These are phyloP conservation scores for Manis pentadactyla DNA, from an alignment of 2,797 vertebrate genomes.

Conservation along the genomic window DNA sequence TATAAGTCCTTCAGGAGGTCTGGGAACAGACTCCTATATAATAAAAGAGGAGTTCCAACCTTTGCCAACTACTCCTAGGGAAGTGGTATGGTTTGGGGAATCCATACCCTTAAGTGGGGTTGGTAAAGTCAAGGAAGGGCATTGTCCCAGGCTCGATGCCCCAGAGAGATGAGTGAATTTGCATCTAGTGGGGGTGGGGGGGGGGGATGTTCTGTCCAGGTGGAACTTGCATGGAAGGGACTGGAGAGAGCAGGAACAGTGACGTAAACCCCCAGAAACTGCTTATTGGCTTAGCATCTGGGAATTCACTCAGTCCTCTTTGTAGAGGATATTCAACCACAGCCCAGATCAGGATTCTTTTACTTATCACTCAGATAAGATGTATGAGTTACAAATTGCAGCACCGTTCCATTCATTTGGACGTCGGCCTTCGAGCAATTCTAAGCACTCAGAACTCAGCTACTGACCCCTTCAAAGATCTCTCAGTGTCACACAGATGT, in stretches of 20 bases:
- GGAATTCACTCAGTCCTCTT: not conserved
- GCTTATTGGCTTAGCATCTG: slow-evolving; percentile 4
- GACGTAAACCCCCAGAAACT: not conserved
- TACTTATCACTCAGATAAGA: not conserved
- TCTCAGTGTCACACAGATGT: not conserved
- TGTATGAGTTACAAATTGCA: not conserved
- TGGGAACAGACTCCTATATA: not conserved
- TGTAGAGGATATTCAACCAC: not conserved
- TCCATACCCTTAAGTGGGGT: not conserved
- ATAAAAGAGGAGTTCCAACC: slow-evolving; percentile 1
- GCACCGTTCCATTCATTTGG: not conserved
- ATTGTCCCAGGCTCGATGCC: not conserved
- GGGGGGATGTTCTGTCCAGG: not conserved
- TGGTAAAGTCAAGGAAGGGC: not conserved
- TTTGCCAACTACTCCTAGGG: not conserved
- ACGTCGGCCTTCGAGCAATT: not conserved
- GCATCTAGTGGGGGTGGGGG: not conserved
- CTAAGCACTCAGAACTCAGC: not conserved
- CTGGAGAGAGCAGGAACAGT: not conserved
- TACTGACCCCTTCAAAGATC: not conserved
- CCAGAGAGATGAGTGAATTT: not conserved
- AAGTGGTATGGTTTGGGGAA: not conserved
- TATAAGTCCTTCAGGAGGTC: slow-evolving; percentile 72
- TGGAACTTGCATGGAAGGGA: slow-evolving; percentile 8
- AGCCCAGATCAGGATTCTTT: slow-evolving; percentile 15